Evolutionary conservation across 2,888 invertebrate genomes (phyloP).

Genomic region (Carterocephalus palaemon): DNA sequence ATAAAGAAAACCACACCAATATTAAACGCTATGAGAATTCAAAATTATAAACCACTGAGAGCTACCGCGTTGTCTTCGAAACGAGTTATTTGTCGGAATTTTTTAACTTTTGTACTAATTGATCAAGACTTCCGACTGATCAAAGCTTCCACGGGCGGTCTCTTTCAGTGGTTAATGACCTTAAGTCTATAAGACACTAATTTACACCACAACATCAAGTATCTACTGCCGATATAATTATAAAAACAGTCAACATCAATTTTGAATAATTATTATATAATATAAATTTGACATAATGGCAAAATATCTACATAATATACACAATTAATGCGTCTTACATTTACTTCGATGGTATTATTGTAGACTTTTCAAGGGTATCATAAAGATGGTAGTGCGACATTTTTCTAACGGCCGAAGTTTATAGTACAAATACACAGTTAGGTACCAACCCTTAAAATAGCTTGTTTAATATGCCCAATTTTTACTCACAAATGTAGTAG

Average conservation of each 20-base stretch:
- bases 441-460: conserved; percentile 6
- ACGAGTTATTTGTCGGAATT: conserved; percentile 20
- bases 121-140: conserved; percentile 16
- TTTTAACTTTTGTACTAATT: no score
- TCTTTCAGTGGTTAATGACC: conserved; percentile 53
- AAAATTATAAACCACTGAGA: conserved; percentile 71
- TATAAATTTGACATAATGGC: conserved; percentile 73
- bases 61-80: conserved; percentile 36
- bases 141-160: conserved; percentile 5
- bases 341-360: conserved; percentile 53
- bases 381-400: conserved; percentile 38
- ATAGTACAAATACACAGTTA: conserved; percentile 8
- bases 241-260: conserved; percentile 80
- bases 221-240: conserved; percentile 78
- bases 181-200: conserved; percentile 76
- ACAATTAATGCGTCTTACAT: conserved; percentile 54
- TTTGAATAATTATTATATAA: conserved; percentile 73
- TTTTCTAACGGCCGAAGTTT: conserved; percentile 10
- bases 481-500: conserved; percentile 51
- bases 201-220: conserved; percentile 80
- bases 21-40: conserved; percentile 69
- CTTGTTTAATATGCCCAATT: conserved; percentile 34
- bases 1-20: conserved; percentile 77
- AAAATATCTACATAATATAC: conserved; percentile 77
- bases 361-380: conserved; percentile 47